A percentile compares a stretch with the other conserved stretches of the same genome.
Evolutionary conservation across 2,797 vertebrate species (phyloP).

Genomic region (Rhinophrynus dorsalis): DNA sequence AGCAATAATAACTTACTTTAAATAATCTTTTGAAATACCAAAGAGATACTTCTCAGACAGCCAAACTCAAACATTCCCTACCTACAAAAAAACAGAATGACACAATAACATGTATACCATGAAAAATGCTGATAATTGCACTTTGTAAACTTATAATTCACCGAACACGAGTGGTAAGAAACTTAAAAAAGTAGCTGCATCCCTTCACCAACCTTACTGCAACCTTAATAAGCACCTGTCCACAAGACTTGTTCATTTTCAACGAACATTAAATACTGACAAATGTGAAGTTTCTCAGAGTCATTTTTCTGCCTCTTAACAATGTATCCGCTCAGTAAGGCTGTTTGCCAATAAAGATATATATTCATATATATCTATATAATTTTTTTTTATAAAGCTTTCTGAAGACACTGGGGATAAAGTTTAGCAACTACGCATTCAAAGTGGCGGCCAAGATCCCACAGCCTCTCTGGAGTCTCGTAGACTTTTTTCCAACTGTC

Average conservation of each 20-base stretch:
- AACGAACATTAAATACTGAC: constrained; percentile 73
- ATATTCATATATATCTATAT: no score
- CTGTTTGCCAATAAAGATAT: constrained; percentile 57
- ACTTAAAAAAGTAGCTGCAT: constrained; percentile 51
- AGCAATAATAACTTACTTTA: constrained; percentile 57
- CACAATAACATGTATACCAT: constrained; percentile 64
- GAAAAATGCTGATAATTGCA: constrained; percentile 94
- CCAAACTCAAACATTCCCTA: constrained; percentile 22
- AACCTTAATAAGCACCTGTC: constrained; percentile 83
- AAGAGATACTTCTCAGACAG: background rate
- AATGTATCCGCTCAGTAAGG: constrained; percentile 58
- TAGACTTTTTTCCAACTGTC: constrained; percentile 95
- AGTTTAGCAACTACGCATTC: constrained; percentile 98
- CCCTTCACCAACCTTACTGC: constrained; percentile 66
- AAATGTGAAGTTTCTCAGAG: constrained; percentile 60
- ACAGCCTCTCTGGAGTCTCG: constrained; percentile 94
- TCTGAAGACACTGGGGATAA: constrained; percentile 99
- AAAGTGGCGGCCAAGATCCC: constrained; percentile 98
- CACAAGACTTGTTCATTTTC: constrained; percentile 69
- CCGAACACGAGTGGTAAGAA: constrained; percentile 79
- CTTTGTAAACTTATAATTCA: constrained; percentile 89
- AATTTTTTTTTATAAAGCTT: constrained; percentile 98
- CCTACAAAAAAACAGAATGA: constrained; percentile 58
- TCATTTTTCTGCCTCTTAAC: constrained; percentile 41
- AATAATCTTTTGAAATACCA: background rate